Evolutionary conservation across 1,140 invertebrate genomes (phyloP), one percentile per base, ranked within the genome.

Genomic region (Drosophila prosaltans): DNA sequence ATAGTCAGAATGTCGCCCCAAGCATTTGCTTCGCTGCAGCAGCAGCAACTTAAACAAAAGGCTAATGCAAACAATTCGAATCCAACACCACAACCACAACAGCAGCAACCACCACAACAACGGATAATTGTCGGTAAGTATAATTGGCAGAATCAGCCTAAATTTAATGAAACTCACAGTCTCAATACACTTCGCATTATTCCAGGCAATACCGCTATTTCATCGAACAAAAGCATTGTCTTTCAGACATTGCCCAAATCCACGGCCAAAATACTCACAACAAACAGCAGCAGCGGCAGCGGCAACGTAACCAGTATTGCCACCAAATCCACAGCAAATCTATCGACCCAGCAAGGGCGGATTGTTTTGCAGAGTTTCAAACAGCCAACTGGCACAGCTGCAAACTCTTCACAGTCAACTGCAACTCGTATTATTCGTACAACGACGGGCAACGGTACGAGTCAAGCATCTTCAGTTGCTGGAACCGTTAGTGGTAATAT

Each of bases 401-500:
- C 63, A 62, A 51, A 48, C 8, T 24, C 16, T 10, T 30, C 75
- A 54, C 60, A 72, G 30, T 48, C 60, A 11, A 65, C 63, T 26
- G 45, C 74, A 5, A 65, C 79, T n/a, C 80, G 81, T 7, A 59
- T 84, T 2, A 88, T 81, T 48, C 67, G 83, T 21, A 72, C 83
- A 6, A 69, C 69, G 5, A 36, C 77, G n/a, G 24, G 60, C 10
- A 69, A 32, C n/a, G 65, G 59, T 36, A 60, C 64, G 8, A 9
- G 57, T 24, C 51, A 74, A 70, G 39, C 54, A 24, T 36, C 43
- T 30, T 54, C 80, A 32, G 54, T 39, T 11, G 69, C 40, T 41
- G 21, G 66, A 30, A 24, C 55, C 9, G 70, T 73, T 21, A 93
- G 94, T 2, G 94, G 94, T 1, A 95, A 95, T 67, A 93, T 95